Evolutionary conservation across 2,113 vertebrate genomes (phyloP).

Genomic region (Calonectris borealis): DNA sequence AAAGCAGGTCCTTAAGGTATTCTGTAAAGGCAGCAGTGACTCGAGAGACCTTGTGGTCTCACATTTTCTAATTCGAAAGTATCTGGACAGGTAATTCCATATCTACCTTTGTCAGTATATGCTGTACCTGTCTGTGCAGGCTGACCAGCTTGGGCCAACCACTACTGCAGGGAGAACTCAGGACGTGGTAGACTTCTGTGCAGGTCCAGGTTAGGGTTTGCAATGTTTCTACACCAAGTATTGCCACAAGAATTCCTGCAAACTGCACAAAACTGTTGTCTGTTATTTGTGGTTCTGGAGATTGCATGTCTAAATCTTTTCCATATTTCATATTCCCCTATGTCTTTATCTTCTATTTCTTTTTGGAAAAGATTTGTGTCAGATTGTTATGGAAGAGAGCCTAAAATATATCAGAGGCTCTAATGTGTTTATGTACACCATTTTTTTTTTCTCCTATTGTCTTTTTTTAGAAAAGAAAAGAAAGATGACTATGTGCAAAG

Average conservation of each 20-base stretch:
- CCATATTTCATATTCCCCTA: background rate
- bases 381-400: background rate
- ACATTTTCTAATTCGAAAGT: background rate
- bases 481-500: background rate
- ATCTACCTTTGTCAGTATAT: background rate
- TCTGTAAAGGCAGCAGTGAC: background rate
- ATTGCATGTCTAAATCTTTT: background rate
- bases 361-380: background rate
- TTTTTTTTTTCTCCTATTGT: background rate
- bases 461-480: background rate
- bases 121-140: background rate
- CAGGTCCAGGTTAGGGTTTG: background rate
- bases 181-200: background rate
- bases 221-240: background rate
- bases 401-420: background rate
- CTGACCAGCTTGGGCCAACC: background rate
- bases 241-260: background rate
- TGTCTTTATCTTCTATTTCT: background rate
- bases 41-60: background rate
- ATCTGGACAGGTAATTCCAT: background rate
- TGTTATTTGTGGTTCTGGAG: background rate
- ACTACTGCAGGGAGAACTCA: rapidly evolving
- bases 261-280: background rate
- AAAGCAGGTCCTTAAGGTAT: background rate
- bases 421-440: background rate